Evolutionary conservation across 2,888 invertebrate genomes (phyloP), one percentile per base, ranked within the genome.

Genomic region (Macropis europaea): DNA sequence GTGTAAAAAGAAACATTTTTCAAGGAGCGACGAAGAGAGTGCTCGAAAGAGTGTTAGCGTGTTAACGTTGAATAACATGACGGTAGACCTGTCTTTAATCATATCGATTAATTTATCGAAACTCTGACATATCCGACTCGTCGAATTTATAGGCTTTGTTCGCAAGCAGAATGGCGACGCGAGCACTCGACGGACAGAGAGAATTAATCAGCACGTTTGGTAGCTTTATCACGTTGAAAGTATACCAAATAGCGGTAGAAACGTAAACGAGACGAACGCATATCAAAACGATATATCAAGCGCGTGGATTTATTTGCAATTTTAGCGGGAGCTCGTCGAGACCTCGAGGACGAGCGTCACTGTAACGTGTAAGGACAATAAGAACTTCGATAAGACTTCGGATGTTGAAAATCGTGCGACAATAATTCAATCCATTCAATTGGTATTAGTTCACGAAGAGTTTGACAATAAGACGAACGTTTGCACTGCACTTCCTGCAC

Each of bases 401-500:
- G 53, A 24, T 22, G 43, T 19, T 38, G 22, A 32, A 34, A 30
- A 54, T 72, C 32, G 48, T 57, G 57, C 26, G 83, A 83, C 84
- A 82, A 83, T 84, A 84, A 82, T 50, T 45, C 53, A 11, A 61
- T 50, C 43, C 17, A 60, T 57, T 59, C 63, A 36, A 70, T 72
- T 50, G 43, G 64, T 69, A 63, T 57, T 47, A 53, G 64, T 64
- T 22, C 43, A 62, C 5, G 15, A 24, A 24, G 5, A 62, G 54
- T 57, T 53, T 42, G 82, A 77, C 80, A 75, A 79, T 80, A 82
- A 73, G 66, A 69, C 38, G 38, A 59, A 59, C 64, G 64, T 67
- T 62, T 77, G 82, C 79, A 82, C 79, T 75, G 80, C 72, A 84
- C 82, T 69, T 60, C 67, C 73, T 68, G 80, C 82, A 82, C 81